Conservation (phyloP, 2,113 vertebrate species). For the Mixornis gularis region DNA sequence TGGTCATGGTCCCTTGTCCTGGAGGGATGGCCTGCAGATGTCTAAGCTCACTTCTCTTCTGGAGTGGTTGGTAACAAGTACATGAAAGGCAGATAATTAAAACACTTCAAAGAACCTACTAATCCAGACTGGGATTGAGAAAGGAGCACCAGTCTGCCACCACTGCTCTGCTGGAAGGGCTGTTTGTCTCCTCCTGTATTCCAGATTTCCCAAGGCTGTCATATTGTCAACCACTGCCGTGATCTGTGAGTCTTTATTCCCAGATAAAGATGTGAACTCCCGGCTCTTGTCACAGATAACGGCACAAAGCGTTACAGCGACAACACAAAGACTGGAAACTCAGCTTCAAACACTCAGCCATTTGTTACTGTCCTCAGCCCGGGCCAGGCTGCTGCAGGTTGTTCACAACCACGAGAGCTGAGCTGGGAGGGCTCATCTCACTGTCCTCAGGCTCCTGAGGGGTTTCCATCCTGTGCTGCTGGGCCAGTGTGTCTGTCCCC, state of each 20-base stretch:
- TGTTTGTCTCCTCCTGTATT: not conserved
- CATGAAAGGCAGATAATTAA: not conserved
- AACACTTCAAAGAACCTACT: not conserved
- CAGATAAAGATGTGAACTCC: conserved; percentile 53
- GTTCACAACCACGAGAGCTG: not conserved
- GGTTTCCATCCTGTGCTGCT: not conserved
- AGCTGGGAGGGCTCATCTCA: not conserved
- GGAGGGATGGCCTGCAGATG: not conserved
- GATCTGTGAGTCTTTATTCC: conserved; percentile 17
- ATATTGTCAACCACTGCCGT: not conserved
- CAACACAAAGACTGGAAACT: not conserved
- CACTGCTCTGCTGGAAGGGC: not conserved
- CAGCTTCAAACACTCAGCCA: not conserved
- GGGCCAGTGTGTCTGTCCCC: not conserved
- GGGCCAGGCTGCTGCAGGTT: not conserved
- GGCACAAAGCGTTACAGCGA: not conserved
- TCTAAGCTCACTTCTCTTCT: not conserved
- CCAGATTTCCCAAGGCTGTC: conserved; percentile 41
- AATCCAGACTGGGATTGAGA: not conserved
- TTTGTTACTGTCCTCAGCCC: conserved; percentile 1
- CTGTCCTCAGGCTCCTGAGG: fast-evolving
- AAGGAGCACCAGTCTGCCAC: not conserved
- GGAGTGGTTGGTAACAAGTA: not conserved
- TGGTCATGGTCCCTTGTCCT: not conserved
- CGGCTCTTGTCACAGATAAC: conserved; percentile 39